Base-by-base conservation (phyloP, 2,797 vertebrate species). In the Craterocephalus amniculus region DNA sequence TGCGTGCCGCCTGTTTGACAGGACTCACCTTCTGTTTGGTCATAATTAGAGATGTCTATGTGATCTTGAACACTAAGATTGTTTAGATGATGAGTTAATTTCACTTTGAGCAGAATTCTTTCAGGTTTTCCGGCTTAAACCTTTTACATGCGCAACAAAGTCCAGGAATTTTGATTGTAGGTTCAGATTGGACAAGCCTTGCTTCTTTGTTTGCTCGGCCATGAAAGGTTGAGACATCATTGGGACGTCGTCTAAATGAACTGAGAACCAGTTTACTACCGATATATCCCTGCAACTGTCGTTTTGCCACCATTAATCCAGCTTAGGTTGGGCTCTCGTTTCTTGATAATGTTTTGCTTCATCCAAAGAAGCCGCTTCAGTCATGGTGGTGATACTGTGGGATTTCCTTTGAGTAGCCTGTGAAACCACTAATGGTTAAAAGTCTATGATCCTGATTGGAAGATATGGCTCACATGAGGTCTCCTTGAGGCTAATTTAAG, bases 1-100 rank as follows among this genome's bases (percentile, higher is more conserved):
- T 31, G 55, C 4, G 0, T 5, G 22, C 14, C 10, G 24, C 35
- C 31, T 11, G 16, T 32, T 78, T 71, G 70, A 87, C 76, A 63
- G 52, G 6, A 7, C 40, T 36, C 22, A 43, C 29, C 35, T 43
- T 65, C 67, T 65, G 61, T 74, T 68, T 38, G 62, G 43, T 27
- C 51, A 2, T 26, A 62, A 61, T 55, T 55, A 60, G 54, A 18
- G 0, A 4, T 18, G 27, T 58, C 0, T 27, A 29, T 24, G 24
- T 56, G 13, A 40, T 43, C 1, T 18, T 11, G 14, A 20, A 49
- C 55, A 35, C 29, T 56, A 27, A 43, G 29, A 22, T 36, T 4
- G 0, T 26, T 26, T 20, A 24, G 32, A 55, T 35, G 0, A 36
- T 5, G 16, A 31, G 8, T 6, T 22, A 26, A 24, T 43, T 34